A percentile compares a stretch with the other conserved stretches of the same genome.
These are phyloP conservation scores for Cottoperca gobio DNA, from an alignment of 2,797 vertebrate genomes.

Conservation along the genomic window DNA sequence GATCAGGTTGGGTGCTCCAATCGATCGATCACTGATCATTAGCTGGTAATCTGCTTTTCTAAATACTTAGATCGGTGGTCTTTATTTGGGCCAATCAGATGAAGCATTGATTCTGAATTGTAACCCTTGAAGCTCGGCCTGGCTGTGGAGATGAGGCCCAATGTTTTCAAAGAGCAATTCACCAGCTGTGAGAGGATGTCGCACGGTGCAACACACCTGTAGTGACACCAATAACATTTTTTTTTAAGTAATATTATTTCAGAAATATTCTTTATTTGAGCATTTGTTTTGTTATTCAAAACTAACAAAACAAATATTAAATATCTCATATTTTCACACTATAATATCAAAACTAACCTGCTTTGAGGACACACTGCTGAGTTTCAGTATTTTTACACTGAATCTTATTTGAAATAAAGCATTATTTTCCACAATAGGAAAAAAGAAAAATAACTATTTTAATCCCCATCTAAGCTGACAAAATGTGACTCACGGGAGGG, in stretches of 20 bases:
- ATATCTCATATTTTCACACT: no score
- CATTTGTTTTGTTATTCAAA: neutral
- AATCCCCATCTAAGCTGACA: neutral
- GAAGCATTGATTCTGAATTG: no score
- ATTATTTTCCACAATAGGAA: neutral
- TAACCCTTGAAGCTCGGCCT: slow-evolving; percentile 98
- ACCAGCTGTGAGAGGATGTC: slow-evolving; percentile 97
- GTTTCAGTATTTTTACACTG: neutral
- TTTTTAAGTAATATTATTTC: no score
- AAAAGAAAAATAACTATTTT: no score
- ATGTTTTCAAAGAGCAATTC: slow-evolving; percentile 96
- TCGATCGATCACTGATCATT: no score
- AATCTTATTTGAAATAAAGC: neutral
- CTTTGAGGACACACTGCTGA: neutral
- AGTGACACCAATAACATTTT: neutral
- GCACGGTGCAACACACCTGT: slow-evolving; percentile 95
- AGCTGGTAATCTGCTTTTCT: no score
- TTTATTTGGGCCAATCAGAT: no score
- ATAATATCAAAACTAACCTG: neutral
- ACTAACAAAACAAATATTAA: no score
- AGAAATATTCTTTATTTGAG: neutral
- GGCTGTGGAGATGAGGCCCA: slow-evolving; percentile 97
- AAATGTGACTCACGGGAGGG: neutral
- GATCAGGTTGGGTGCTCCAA: no score
- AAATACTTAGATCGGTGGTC: no score